Conservation (phyloP, 2,113 vertebrate species). For the Apteryx mantelli region DNA sequence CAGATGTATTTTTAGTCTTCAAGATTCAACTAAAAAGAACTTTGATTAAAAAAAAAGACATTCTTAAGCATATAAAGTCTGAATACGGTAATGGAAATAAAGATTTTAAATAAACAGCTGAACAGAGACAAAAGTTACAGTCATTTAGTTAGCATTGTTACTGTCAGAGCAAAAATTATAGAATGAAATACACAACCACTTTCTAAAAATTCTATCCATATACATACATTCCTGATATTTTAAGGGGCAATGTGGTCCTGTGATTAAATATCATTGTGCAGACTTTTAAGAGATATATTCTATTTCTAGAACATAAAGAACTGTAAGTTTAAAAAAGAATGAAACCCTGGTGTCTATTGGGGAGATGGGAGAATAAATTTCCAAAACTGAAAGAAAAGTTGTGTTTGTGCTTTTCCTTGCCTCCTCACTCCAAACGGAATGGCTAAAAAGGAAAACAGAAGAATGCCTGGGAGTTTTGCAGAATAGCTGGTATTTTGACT, state of each 20-base stretch:
- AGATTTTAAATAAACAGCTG: slow-evolving; percentile 21
- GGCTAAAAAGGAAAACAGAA: neutral
- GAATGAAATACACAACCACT: neutral
- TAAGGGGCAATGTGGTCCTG: neutral
- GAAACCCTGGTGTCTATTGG: neutral
- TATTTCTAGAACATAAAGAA: neutral
- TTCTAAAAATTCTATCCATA: neutral
- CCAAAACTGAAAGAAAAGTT: neutral
- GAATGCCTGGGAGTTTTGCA: neutral
- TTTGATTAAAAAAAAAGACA: neutral
- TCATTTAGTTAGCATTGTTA: neutral
- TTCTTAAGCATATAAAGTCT: neutral
- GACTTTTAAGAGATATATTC: neutral
- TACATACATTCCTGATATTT: neutral
- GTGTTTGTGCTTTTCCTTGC: neutral
- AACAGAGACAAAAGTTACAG: neutral
- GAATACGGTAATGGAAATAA: neutral
- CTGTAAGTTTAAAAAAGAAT: neutral
- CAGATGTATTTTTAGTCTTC: neutral
- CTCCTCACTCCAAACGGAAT: neutral
- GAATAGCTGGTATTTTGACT: neutral
- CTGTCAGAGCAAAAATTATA: neutral
- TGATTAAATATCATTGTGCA: neutral
- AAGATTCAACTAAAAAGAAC: neutral
- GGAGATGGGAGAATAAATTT: neutral